These are phyloP conservation scores for Tillus elongatus DNA, from an alignment of 2,888 invertebrate species.

Conservation along the genomic window DNA sequence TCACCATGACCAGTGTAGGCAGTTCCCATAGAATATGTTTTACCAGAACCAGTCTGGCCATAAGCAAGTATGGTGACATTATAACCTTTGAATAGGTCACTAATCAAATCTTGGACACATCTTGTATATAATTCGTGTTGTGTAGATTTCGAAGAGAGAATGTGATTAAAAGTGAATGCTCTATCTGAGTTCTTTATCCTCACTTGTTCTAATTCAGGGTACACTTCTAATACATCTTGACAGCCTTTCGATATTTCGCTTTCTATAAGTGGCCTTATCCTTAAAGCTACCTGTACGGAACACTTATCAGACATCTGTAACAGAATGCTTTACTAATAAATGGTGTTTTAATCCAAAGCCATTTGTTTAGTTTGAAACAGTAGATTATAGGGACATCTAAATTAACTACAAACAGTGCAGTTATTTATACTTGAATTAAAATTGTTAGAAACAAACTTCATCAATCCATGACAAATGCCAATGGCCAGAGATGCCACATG, in stretches of 20 bases:
- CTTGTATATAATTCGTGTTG: conserved; percentile 67
- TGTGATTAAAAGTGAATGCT: conserved; percentile 76
- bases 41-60: conserved; percentile 92
- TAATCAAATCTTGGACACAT: conserved; percentile 59
- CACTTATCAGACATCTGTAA: conserved; percentile 31
- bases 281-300: conserved; percentile 66
- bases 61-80: conserved; percentile 92
- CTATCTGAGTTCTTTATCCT: conserved; percentile 56
- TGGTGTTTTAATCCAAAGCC: too few species aligned
- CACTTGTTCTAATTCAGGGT: conserved; percentile 58
- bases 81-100: conserved; percentile 68
- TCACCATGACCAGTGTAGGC: conserved; percentile 56
- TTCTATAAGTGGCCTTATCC: conserved; percentile 70
- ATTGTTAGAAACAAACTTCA: too few species aligned
- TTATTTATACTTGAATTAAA: too few species aligned
- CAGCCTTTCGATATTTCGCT: conserved; percentile 68
- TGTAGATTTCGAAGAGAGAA: conserved; percentile 59
- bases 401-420: too few species aligned
- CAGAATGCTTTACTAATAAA: too few species aligned
- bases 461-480: too few species aligned
- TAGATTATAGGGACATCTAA: too few species aligned
- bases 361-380: too few species aligned
- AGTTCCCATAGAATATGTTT: conserved; percentile 91
- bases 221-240: conserved; percentile 59
- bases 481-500: too few species aligned